Percentiles rank a stretch among this genome's conserved stretches.
These are phyloP conservation scores for Anthrax anthrax DNA, from an alignment of 2,888 invertebrate genomes.

Conservation along the genomic window DNA sequence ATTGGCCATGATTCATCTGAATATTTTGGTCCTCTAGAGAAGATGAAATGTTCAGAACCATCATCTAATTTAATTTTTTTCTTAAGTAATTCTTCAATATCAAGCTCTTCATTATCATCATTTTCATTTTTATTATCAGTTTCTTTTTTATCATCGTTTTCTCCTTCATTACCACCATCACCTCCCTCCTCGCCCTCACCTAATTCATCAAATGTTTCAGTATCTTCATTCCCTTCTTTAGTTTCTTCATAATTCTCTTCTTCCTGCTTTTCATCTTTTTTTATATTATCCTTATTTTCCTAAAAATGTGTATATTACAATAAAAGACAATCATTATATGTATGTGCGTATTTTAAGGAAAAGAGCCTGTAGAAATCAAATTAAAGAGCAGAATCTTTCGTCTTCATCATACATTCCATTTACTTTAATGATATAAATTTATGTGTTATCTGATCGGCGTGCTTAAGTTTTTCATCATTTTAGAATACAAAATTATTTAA, in stretches of 20 bases:
- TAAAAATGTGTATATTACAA: too few species aligned
- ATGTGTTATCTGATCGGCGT: too few species aligned
- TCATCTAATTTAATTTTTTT: conserved; percentile 7
- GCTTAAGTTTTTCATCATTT: too few species aligned
- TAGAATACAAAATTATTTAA: too few species aligned
- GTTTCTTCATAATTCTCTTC: not conserved
- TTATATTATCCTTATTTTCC: too few species aligned
- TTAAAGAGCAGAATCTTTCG: too few species aligned
- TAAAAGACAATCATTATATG: too few species aligned
- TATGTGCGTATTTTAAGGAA: too few species aligned
- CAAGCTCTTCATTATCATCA: not conserved
- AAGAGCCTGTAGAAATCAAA: too few species aligned
- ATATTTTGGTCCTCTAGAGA: conserved; percentile 11
- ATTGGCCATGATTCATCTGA: conserved; percentile 10
- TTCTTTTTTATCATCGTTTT: not conserved
- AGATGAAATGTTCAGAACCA: conserved; percentile 5
- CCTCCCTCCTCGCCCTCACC: not conserved
- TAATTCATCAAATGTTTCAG: too few species aligned
- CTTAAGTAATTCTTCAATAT: conserved; percentile 6
- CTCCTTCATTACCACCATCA: not conserved
- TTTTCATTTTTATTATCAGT: not conserved
- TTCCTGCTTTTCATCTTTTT: not conserved
- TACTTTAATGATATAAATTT: too few species aligned
- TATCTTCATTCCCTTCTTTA: not conserved
- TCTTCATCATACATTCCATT: too few species aligned